These are phyloP conservation scores for Puma concolor DNA, from an alignment of 2,113 vertebrate genomes.

Conservation along the genomic window DNA sequence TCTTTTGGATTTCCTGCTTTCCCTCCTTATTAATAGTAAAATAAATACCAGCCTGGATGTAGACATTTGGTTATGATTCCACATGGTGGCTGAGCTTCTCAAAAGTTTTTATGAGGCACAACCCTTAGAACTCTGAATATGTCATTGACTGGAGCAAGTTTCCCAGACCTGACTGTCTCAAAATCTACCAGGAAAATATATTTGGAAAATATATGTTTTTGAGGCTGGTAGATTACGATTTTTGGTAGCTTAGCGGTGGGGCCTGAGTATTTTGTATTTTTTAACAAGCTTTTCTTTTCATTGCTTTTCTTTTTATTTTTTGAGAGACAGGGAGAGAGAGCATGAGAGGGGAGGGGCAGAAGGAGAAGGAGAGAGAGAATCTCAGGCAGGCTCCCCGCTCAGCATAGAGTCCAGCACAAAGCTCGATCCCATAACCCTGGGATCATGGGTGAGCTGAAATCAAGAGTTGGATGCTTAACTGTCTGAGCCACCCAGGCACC, in stretches of 20 bases:
- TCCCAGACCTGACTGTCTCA: background rate
- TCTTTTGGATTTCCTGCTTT: constrained; percentile 76
- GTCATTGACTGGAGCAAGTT: background rate
- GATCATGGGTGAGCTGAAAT: too few relatives aligned
- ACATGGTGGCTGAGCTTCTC: constrained; percentile 47
- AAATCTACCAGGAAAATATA: background rate
- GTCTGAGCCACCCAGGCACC: too few relatives aligned
- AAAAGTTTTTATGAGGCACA: constrained; percentile 43
- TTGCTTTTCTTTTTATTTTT: too few relatives aligned
- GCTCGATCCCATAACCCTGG: too few relatives aligned
- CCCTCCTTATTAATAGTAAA: constrained; percentile 68
- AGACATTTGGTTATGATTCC: constrained; percentile 69
- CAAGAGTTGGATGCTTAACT: too few relatives aligned
- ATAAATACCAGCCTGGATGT: constrained; percentile 64
- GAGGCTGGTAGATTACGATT: background rate
- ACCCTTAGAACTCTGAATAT: constrained; percentile 26
- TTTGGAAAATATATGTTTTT: constrained; percentile 46
- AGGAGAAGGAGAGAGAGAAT: too few relatives aligned
- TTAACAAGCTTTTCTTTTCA: background rate
- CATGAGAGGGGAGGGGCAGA: too few relatives aligned
- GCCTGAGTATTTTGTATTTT: constrained; percentile 12
- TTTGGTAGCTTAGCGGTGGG: background rate
- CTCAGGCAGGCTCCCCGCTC: too few relatives aligned
- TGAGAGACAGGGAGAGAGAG: too few relatives aligned
- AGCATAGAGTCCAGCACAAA: too few relatives aligned